Conservation (phyloP, 2,888 invertebrate genomes). For the Agrochola macilenta region DNA sequence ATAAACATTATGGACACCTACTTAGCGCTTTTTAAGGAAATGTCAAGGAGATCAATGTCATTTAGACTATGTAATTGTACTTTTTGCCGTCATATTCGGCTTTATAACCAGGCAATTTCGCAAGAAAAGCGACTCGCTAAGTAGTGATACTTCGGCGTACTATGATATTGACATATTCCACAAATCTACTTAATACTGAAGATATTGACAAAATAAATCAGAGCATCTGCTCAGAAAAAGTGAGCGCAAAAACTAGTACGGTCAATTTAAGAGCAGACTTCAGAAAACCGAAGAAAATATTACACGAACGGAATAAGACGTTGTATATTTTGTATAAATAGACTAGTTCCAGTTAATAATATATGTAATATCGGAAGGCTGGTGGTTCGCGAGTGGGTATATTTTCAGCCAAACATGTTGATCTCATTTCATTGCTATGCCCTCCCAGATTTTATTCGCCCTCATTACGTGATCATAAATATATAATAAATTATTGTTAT, state of each 20-base stretch:
- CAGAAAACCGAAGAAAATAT: slow-evolving; percentile 27
- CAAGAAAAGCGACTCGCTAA: slow-evolving; percentile 33
- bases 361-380: slow-evolving; percentile 37
- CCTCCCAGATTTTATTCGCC: slow-evolving; percentile 60
- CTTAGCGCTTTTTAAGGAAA: slow-evolving; percentile 62
- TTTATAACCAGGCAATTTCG: slow-evolving; percentile 30
- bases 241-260: not conserved
- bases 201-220: slow-evolving; percentile 40
- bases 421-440: slow-evolving; percentile 54
- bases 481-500: slow-evolving; percentile 58
- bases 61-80: slow-evolving; percentile 47
- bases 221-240: slow-evolving; percentile 3
- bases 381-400: slow-evolving; percentile 10
- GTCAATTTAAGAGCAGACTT: slow-evolving; percentile 30
- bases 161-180: slow-evolving; percentile 41
- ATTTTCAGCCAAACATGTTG: slow-evolving; percentile 43
- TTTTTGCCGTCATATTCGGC: slow-evolving; percentile 38
- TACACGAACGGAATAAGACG: slow-evolving; percentile 33
- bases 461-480: slow-evolving; percentile 62
- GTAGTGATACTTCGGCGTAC: not conserved
- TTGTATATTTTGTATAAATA: slow-evolving; percentile 35
- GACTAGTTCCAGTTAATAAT: slow-evolving; percentile 38
- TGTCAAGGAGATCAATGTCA: slow-evolving; percentile 64
- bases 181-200: slow-evolving; percentile 24
- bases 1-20: slow-evolving; percentile 47